phyloP scores from a whole-genome alignment of 2,797 vertebrate genomes.

The Naso thynnoides region DNA sequence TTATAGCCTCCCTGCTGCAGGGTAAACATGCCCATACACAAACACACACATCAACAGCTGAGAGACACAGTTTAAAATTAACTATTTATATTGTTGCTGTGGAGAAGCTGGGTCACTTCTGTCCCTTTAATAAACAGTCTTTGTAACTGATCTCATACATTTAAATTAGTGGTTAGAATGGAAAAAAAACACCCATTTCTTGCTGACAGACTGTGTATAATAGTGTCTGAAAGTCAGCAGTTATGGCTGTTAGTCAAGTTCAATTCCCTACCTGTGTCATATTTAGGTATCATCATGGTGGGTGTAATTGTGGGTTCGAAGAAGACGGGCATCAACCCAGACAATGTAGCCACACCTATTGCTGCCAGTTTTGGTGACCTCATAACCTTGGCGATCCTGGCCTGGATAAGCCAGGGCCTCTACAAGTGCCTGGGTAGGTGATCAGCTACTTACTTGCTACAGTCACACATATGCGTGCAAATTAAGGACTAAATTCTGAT shows the following conservation, averaged over 20 bases:
- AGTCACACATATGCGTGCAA: background rate
- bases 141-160: background rate
- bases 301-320: conserved; percentile 97
- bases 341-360: conserved; percentile 97
- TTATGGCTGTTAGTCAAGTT: background rate
- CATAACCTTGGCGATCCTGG: conserved; percentile 95
- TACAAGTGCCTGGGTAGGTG: conserved; percentile 94
- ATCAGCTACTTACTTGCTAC: background rate
- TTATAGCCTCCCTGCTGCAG: conserved; percentile 95
- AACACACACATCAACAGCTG: conserved; percentile 21
- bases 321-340: conserved; percentile 97
- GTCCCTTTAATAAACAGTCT: background rate
- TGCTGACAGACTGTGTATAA: background rate
- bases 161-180: background rate
- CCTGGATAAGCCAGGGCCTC: conserved; percentile 97
- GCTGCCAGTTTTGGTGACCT: conserved; percentile 98
- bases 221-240: background rate
- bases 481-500: background rate
- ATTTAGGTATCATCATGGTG: conserved; percentile 95
- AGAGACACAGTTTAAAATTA: conserved; percentile 17
- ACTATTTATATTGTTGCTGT: conserved; percentile 20
- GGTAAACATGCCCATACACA: conserved; percentile 77
- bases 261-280: background rate
- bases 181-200: background rate
- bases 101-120: conserved; percentile 1